phyloP scores from a whole-genome alignment of 2,797 vertebrate species.

The Eospalax fontanierii region DNA sequence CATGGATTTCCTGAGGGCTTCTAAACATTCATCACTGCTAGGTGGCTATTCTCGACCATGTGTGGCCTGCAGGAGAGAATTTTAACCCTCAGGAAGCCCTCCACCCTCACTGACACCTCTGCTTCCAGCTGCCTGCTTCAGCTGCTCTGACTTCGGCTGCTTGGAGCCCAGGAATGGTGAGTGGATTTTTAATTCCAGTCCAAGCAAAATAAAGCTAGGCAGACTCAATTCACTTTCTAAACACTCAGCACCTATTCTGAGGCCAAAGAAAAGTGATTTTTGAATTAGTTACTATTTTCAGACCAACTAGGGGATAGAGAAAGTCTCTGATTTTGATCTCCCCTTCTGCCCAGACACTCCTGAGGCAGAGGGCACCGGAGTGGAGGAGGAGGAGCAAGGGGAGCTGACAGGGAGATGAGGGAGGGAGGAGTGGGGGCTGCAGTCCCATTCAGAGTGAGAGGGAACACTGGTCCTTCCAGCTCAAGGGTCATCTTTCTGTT shows the following conservation, averaged over 20 bases:
- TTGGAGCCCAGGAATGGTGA: neutral
- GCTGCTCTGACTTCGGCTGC: neutral
- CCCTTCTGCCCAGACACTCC: conserved; percentile 3
- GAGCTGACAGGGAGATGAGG: neutral
- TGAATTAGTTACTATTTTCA: conserved; percentile 58
- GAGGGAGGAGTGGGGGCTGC: neutral
- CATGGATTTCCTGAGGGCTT: neutral
- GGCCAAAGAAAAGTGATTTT: conserved; percentile 49
- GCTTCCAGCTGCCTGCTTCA: neutral
- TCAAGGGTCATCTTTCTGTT: neutral
- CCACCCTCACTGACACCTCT: neutral
- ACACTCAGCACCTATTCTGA: conserved; percentile 15
- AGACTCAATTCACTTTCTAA: neutral
- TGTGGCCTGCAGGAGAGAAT: neutral
- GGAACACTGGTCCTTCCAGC: neutral
- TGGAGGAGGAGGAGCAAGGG: neutral
- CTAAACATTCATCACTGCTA: neutral
- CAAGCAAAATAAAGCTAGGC: conserved; percentile 46
- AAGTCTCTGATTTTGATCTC: conserved; percentile 11
- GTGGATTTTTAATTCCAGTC: conserved; percentile 44
- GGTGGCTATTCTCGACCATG: neutral
- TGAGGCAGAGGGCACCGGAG: neutral
- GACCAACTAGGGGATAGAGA: neutral
- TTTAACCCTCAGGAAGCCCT: neutral
- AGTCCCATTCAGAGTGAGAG: neutral